A percentile compares a stretch with the other conserved stretches of the same genome.
Conservation (phyloP, 2,113 vertebrate species). For the Podarcis cretensis region DNA sequence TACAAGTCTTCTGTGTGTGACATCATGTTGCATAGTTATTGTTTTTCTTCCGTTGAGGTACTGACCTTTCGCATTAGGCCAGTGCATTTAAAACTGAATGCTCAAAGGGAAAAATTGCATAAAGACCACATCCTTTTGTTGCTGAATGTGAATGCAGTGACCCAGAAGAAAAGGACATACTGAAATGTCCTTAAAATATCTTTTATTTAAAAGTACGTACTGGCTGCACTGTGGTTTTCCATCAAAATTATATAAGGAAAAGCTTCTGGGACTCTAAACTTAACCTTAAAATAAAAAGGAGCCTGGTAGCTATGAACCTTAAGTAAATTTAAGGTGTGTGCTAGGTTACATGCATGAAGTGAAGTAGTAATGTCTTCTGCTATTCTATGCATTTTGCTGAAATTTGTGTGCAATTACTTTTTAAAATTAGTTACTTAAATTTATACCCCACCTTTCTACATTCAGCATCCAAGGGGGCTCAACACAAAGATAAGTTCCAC, state of each 20-base stretch:
- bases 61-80: conserved; percentile 41
- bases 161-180: conserved; percentile 53
- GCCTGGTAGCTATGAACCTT: neutral
- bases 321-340: neutral
- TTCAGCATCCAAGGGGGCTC: neutral
- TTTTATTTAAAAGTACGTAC: conserved; percentile 4
- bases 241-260: neutral
- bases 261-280: neutral
- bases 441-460: neutral
- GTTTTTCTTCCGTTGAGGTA: conserved; percentile 29
- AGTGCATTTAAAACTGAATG: conserved; percentile 39
- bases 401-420: neutral
- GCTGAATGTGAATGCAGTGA: conserved; percentile 26
- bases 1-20: neutral
- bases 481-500: too few relatives aligned
- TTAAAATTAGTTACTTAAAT: neutral
- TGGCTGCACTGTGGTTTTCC: neutral
- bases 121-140: conserved; percentile 51
- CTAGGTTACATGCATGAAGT: neutral
- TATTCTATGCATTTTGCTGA: neutral
- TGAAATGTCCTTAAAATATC: conserved; percentile 59
- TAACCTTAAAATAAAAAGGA: neutral
- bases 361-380: neutral
- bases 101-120: conserved; percentile 48
- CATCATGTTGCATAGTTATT: conserved; percentile 2